These are phyloP conservation scores for Synergus gifuensis DNA, from an alignment of 2,888 invertebrate species.

Conservation along the genomic window DNA sequence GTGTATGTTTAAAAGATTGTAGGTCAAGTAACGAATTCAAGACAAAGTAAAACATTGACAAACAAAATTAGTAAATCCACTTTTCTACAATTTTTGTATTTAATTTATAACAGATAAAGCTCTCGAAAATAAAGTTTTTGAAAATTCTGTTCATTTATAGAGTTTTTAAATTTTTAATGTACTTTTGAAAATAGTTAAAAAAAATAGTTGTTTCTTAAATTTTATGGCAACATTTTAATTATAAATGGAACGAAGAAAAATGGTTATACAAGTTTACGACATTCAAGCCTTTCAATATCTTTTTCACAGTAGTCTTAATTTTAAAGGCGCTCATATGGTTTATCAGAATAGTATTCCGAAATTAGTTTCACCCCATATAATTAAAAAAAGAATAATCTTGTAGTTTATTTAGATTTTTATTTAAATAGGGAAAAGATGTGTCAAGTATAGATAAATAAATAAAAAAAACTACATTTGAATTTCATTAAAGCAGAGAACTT, in stretches of 20 bases:
- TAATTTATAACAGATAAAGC: too few species aligned
- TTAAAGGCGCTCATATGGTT: conserved; percentile 2
- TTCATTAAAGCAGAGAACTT: neutral
- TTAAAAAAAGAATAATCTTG: neutral
- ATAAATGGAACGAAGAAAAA: neutral
- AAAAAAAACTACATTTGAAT: too few species aligned
- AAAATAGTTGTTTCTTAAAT: too few species aligned
- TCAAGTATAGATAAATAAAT: too few species aligned
- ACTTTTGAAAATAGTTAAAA: too few species aligned
- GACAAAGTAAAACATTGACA: neutral
- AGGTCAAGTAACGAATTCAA: conserved; percentile 24
- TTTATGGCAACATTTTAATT: too few species aligned
- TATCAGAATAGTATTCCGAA: neutral
- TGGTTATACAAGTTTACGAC: neutral
- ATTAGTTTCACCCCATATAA: neutral
- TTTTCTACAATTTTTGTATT: neutral
- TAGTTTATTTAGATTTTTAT: too few species aligned
- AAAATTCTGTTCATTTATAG: too few species aligned
- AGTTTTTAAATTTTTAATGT: too few species aligned
- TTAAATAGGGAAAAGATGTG: too few species aligned
- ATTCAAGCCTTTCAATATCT: too few species aligned
- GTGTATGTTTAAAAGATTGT: neutral
- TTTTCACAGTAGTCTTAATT: neutral
- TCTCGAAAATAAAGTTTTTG: too few species aligned
- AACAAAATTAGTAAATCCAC: neutral